These are phyloP conservation scores for Ceyx margarethae DNA, from an alignment of 2,113 vertebrate genomes.

Conservation along the genomic window DNA sequence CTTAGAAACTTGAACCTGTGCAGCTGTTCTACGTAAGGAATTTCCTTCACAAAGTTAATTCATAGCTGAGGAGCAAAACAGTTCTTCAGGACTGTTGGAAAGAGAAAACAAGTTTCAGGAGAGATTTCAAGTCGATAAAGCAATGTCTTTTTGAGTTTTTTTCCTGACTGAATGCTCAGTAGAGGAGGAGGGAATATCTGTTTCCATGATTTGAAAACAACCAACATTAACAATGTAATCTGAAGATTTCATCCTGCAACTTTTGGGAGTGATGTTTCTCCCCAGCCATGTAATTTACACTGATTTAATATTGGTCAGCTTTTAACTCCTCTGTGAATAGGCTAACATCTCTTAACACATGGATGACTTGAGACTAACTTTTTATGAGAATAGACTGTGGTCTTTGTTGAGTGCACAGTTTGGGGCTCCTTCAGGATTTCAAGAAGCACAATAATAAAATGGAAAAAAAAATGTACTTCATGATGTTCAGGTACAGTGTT, in stretches of 20 bases:
- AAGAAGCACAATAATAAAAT: neutral
- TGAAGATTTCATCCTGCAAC: neutral
- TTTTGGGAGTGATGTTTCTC: neutral
- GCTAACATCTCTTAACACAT: neutral
- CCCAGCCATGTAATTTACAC: neutral
- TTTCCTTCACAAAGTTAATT: neutral
- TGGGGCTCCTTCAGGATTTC: neutral
- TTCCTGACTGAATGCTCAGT: neutral
- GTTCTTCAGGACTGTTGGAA: neutral
- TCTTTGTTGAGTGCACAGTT: neutral
- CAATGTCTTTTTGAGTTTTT: neutral
- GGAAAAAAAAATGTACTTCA: neutral
- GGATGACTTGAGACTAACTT: neutral
- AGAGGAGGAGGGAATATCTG: neutral
- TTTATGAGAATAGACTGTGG: neutral
- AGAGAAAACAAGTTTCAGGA: neutral
- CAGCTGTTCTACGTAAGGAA: slow-evolving; percentile 1
- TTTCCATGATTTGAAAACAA: neutral
- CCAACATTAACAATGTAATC: neutral
- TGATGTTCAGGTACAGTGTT: neutral
- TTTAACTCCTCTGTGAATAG: neutral
- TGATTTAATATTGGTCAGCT: neutral
- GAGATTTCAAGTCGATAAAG: neutral
- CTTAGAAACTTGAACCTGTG: neutral
- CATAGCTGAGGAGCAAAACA: neutral